Base-by-base conservation (phyloP, 2,888 invertebrate species). In the Acanthacorydalis orientalis region DNA sequence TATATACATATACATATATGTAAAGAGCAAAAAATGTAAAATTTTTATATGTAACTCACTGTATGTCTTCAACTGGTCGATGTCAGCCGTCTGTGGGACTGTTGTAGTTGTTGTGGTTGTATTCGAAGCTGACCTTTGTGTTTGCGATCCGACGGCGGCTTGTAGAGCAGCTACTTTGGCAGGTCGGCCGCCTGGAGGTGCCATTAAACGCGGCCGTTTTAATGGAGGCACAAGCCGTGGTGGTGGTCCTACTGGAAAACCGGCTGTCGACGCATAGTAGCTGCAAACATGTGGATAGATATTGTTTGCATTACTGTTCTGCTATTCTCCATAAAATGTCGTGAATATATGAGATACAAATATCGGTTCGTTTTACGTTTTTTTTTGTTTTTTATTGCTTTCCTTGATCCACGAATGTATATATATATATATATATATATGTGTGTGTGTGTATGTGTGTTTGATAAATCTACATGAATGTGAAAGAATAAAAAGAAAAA, bases 61-160 rank as follows among this genome's bases (percentile, higher is more conserved):
- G 67, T 78, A 77, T 53, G 74, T 71, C 70, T 77, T 77, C 55
- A 78, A 70, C 63, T 77, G 75, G 60, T 72, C 71, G 55, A 75
- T 58, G 55, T 64, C 58, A 52, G 60, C 55, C 49, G 46, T 46
- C 47, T 46, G 51, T 14, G 37, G 40, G 23, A 37, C 49, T 35
- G 47, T 41, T 42, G 48, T 50, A 47, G 37, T 14, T 46, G 52
- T 49, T 39, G 50, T 11, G 43, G 50, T 43, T 50, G 48, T 40
- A 53, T 40, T 33, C 50, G 48, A 15, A 47, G 49, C 35, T 45
- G 52, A 35, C 46, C 46, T 16, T 9, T 47, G 56, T 46, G 58
- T 57, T 48, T 57, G 57, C 16, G 14, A 12, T 23, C 32, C 34
- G 16, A 14, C 15, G 33, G 32, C 34, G 31, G 46, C 15, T 9